These are phyloP conservation scores for Drosophila arawakana DNA, from an alignment of 1,140 invertebrate species.

Conservation along the genomic window DNA sequence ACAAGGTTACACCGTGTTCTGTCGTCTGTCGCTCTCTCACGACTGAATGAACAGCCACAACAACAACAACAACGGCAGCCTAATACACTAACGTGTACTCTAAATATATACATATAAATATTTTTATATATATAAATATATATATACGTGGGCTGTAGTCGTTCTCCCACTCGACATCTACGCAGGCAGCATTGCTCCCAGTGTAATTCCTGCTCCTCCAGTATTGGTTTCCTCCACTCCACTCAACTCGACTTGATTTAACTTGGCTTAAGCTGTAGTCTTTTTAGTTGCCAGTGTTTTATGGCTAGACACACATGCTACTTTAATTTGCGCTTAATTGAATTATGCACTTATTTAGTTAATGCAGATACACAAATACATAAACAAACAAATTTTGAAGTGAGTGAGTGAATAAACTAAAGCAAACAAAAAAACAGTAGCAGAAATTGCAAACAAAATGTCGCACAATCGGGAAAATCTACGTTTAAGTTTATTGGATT, in stretches of 20 bases:
- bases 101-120: background rate
- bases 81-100: conserved; percentile 7
- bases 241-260: background rate
- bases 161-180: conserved; percentile 75
- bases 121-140: background rate
- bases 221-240: conserved; percentile 13
- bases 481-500: conserved; percentile 78
- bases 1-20: conserved; percentile 18
- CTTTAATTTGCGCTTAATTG: conserved; percentile 6
- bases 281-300: conserved; percentile 43
- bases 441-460: conserved; percentile 51
- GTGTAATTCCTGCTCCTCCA: conserved; percentile 21
- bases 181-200: conserved; percentile 41
- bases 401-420: conserved; percentile 17
- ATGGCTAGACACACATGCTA: conserved; percentile 27
- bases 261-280: conserved; percentile 7
- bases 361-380: background rate
- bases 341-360: background rate
- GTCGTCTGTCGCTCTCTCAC: conserved; percentile 34
- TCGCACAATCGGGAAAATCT: conserved; percentile 83
- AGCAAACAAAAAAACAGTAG: conserved; percentile 1
- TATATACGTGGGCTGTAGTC: conserved; percentile 56
- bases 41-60: conserved; percentile 37
- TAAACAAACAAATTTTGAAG: conserved; percentile 41
- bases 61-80: conserved; percentile 32